Percentiles rank a stretch among this genome's conserved stretches.
These are phyloP conservation scores for Heterochromis multidens DNA, from an alignment of 2,113 vertebrate species.

Conservation along the genomic window DNA sequence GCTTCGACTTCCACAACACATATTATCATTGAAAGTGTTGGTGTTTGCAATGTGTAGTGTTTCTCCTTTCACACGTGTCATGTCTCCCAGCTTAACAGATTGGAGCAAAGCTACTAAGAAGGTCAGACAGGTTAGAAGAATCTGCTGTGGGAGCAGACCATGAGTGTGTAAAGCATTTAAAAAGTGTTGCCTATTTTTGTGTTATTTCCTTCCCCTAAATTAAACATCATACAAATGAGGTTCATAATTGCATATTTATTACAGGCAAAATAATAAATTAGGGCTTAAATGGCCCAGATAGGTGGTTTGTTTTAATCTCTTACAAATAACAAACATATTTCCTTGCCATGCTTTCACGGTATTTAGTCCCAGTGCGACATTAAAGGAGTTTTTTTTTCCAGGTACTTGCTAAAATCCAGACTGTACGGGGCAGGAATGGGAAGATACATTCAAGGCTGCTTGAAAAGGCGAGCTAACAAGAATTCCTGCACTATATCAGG, in stretches of 20 bases:
- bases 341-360: neutral
- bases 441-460: neutral
- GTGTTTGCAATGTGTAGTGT: neutral
- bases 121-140: accelerated
- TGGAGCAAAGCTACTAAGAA: neutral
- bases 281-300: neutral
- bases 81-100: neutral
- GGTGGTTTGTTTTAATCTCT: neutral
- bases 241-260: neutral
- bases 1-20: neutral
- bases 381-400: neutral
- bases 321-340: neutral
- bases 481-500: neutral
- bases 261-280: accelerated
- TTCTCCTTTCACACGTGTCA: neutral
- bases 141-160: neutral
- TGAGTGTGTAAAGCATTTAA: neutral
- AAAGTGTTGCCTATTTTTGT: neutral
- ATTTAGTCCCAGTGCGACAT: neutral
- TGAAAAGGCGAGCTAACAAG: neutral
- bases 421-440: neutral
- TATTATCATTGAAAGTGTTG: neutral
- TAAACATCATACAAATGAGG: neutral
- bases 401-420: neutral
- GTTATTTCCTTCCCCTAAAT: accelerated